These are phyloP conservation scores for Sula dactylatra DNA, from an alignment of 2,113 vertebrate species.

Conservation along the genomic window DNA sequence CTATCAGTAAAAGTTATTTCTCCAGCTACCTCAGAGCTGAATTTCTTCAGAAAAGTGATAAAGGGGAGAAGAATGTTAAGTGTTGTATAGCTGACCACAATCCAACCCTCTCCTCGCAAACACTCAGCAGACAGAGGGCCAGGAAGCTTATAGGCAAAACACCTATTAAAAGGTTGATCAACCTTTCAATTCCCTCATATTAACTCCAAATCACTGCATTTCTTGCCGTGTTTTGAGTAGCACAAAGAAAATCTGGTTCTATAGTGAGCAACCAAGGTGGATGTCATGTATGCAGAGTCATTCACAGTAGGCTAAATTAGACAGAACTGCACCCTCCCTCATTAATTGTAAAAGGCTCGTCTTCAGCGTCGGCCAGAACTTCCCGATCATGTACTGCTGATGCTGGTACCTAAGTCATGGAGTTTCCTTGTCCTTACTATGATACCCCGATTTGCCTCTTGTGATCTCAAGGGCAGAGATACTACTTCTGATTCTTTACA, in stretches of 20 bases:
- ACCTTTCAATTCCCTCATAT: background rate
- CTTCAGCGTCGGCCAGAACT: background rate
- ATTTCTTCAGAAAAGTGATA: background rate
- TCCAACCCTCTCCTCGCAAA: background rate
- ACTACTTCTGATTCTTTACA: background rate
- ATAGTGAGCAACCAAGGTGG: background rate
- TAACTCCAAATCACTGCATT: background rate
- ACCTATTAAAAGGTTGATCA: background rate
- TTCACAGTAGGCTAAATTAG: background rate
- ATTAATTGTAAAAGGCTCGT: background rate
- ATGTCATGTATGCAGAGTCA: rapidly evolving
- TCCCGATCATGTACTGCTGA: background rate
- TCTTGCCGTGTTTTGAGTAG: background rate
- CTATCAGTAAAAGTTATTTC: background rate
- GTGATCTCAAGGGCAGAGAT: background rate
- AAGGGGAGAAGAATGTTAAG: background rate
- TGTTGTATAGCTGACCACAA: background rate
- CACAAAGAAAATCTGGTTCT: background rate
- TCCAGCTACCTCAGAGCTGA: background rate
- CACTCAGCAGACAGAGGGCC: background rate
- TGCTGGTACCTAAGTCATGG: background rate
- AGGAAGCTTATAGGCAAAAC: background rate
- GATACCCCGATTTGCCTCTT: background rate
- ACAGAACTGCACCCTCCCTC: background rate
- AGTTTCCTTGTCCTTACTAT: background rate